phyloP scores from a whole-genome alignment of 1,140 invertebrate species.

The Scaptodrosophila lebanonensis region DNA sequence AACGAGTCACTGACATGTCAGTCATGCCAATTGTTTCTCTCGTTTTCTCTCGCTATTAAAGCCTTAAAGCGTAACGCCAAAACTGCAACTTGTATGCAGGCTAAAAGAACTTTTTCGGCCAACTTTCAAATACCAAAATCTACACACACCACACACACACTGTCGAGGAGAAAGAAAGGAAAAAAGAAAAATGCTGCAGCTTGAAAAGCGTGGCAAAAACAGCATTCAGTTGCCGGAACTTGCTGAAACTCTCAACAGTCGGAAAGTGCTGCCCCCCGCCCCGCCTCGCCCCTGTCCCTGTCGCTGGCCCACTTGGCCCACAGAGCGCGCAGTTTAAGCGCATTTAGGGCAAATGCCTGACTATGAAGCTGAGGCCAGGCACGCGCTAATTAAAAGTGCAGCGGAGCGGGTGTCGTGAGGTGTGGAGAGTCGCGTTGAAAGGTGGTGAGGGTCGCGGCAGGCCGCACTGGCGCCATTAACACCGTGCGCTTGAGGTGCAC shows the following conservation, averaged over 20 bases:
- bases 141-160: slow-evolving; percentile 20
- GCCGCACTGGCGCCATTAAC: slow-evolving; percentile 25
- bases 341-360: slow-evolving; percentile 61
- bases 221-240: not conserved
- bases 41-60: too few species aligned
- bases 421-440: slow-evolving; percentile 1
- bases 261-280: too few species aligned
- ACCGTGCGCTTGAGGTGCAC: slow-evolving; percentile 32
- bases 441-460: not conserved
- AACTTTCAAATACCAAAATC: slow-evolving; percentile 17
- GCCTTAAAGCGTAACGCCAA: too few species aligned
- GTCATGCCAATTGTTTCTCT: too few species aligned
- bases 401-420: slow-evolving; percentile 40
- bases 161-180: not conserved
- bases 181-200: not conserved
- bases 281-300: slow-evolving; percentile 13
- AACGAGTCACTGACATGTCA: too few species aligned
- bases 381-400: slow-evolving; percentile 70
- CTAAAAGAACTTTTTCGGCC: not conserved
- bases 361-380: slow-evolving; percentile 20
- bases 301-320: slow-evolving; percentile 24
- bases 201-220: too few species aligned
- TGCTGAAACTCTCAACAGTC: slow-evolving; percentile 13
- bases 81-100: too few species aligned
- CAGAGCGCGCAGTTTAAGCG: slow-evolving; percentile 55